Evolutionary conservation across 2,888 invertebrate species (phyloP).

Genomic region (Bombylius major): DNA sequence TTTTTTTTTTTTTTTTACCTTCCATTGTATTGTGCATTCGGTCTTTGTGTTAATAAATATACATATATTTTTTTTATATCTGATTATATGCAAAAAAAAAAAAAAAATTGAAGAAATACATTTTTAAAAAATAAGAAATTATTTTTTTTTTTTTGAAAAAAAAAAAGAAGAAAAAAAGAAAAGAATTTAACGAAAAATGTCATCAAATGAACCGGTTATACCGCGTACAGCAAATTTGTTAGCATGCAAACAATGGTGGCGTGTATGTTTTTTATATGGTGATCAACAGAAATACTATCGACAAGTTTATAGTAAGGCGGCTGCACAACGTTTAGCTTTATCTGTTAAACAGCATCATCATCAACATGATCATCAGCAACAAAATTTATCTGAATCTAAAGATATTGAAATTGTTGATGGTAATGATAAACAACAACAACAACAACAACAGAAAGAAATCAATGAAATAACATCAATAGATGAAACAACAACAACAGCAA

Average conservation of each 20-base stretch:
- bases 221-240: slow-evolving; percentile 55
- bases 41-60: no score
- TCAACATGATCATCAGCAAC: slow-evolving; percentile 15
- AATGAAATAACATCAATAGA: slow-evolving; percentile 11
- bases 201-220: slow-evolving; percentile 30
- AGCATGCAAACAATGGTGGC: slow-evolving; percentile 83
- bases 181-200: slow-evolving; percentile 26
- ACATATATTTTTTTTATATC: no score
- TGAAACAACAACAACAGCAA: neutral
- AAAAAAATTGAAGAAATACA: no score
- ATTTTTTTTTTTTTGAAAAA: neutral
- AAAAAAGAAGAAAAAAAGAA: neutral
- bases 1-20: no score
- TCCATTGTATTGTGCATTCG: no score
- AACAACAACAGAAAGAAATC: slow-evolving; percentile 6
- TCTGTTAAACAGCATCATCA: slow-evolving; percentile 18
- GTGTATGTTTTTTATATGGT: slow-evolving; percentile 77
- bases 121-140: no score
- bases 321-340: slow-evolving; percentile 40
- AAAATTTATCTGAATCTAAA: slow-evolving; percentile 13
- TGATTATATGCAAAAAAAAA: no score
- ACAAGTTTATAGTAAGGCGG: slow-evolving; percentile 56
- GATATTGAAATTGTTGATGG: slow-evolving; percentile 24
- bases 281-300: slow-evolving; percentile 77
- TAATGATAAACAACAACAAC: slow-evolving; percentile 8